phyloP scores from a whole-genome alignment of 2,888 invertebrate species.

The Chaetogeoica ovagalla region DNA sequence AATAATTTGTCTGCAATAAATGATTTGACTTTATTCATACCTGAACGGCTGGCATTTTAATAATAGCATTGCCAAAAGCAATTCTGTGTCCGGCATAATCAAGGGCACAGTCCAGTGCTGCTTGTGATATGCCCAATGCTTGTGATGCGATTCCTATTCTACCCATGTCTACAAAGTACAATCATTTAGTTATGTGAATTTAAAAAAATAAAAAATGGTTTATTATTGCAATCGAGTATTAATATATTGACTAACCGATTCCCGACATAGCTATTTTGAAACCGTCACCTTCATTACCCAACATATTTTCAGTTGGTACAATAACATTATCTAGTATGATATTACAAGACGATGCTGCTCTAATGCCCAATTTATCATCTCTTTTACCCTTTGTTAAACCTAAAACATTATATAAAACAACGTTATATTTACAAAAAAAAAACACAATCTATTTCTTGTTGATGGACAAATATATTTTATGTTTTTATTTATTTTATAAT shows the following conservation, averaged over 20 bases:
- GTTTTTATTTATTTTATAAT: too few relatives aligned
- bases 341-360: constrained; percentile 73
- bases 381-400: constrained; percentile 68
- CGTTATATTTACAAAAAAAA: too few relatives aligned
- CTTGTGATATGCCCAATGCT: constrained; percentile 75
- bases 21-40: constrained; percentile 58
- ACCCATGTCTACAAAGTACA: constrained; percentile 67
- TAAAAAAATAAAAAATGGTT: neutral
- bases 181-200: neutral
- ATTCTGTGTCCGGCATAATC: constrained; percentile 69
- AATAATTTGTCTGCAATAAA: neutral
- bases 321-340: constrained; percentile 70
- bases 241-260: constrained; percentile 38
- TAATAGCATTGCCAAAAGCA: constrained; percentile 70
- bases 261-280: constrained; percentile 73
- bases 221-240: neutral
- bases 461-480: too few relatives aligned
- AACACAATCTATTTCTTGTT: too few relatives aligned
- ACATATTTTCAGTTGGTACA: constrained; percentile 65
- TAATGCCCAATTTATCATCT: constrained; percentile 74
- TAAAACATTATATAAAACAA: constrained; percentile 1
- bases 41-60: constrained; percentile 71
- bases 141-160: constrained; percentile 77
- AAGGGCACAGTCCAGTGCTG: constrained; percentile 74
- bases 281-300: constrained; percentile 67